Evolutionary conservation across 2,888 invertebrate genomes (phyloP).

Genomic region (Xestobium rufovillosum): DNA sequence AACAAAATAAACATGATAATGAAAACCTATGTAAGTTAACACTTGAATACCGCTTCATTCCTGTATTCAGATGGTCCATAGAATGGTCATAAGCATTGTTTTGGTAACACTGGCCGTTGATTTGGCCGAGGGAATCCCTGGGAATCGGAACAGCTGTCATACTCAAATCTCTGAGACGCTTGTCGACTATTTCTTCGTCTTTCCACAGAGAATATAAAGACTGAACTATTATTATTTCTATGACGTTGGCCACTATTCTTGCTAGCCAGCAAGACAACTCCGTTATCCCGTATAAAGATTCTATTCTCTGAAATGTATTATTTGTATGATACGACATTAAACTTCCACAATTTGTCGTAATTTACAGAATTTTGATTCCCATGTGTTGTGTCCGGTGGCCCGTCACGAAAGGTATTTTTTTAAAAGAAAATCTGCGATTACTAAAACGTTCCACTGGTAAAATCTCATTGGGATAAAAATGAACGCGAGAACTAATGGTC

Average conservation of each 20-base stretch:
- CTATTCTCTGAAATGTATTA: constrained; percentile 41
- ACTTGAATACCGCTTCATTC: background rate
- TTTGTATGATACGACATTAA: no score
- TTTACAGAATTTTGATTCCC: no score
- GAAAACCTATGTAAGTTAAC: background rate
- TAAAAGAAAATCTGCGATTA: constrained; percentile 3
- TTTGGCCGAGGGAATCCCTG: constrained; percentile 23
- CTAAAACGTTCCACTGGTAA: background rate
- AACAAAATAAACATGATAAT: constrained; percentile 13
- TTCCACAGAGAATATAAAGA: constrained; percentile 48
- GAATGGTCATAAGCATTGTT: constrained; percentile 40
- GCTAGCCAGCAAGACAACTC: constrained; percentile 47
- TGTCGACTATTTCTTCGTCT: constrained; percentile 45
- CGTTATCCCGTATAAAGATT: constrained; percentile 44
- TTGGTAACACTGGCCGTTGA: constrained; percentile 37
- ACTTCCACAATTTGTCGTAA: constrained; percentile 8
- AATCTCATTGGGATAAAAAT: no score
- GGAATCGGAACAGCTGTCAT: constrained; percentile 37
- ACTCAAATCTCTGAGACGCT: constrained; percentile 44
- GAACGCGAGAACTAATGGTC: no score
- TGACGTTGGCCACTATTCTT: constrained; percentile 41
- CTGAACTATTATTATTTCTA: constrained; percentile 46
- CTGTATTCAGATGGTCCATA: constrained; percentile 30
- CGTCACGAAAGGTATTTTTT: no score
- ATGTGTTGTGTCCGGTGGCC: no score